Conservation (phyloP, 2,888 invertebrate species). For the Himalopsyche tibetana region DNA sequence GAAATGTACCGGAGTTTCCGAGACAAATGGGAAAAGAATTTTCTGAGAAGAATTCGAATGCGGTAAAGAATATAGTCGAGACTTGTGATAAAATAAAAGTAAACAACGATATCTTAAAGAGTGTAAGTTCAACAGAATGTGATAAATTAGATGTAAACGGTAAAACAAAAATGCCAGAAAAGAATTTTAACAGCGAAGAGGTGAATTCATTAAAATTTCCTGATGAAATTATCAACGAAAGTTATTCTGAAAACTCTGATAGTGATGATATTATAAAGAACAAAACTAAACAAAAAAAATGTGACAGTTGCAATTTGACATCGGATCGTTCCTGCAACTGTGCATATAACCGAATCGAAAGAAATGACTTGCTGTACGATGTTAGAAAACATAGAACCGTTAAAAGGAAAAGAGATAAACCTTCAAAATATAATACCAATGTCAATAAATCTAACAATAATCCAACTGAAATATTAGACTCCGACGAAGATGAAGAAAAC, state of each 20-base stretch:
- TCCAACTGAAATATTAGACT: too few relatives aligned
- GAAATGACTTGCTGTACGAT: constrained; percentile 44
- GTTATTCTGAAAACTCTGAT: neutral
- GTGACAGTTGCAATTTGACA: neutral
- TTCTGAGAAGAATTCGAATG: neutral
- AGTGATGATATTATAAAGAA: neutral
- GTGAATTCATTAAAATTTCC: too few relatives aligned
- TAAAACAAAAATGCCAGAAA: neutral
- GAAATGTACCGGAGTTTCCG: constrained; percentile 73
- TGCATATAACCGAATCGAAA: neutral
- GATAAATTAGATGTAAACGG: constrained; percentile 7
- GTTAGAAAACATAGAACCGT: constrained; percentile 50
- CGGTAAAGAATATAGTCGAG: neutral
- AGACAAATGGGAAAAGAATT: constrained; percentile 70
- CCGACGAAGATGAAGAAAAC: too few relatives aligned
- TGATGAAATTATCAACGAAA: too few relatives aligned
- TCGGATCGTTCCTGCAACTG: neutral
- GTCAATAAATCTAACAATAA: too few relatives aligned
- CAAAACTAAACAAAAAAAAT: constrained; percentile 1
- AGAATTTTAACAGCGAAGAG: too few relatives aligned
- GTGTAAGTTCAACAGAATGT: neutral
- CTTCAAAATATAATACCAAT: constrained; percentile 27
- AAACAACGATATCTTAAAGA: neutral
- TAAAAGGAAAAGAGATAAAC: constrained; percentile 49
- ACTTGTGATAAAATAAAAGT: neutral